A percentile compares a stretch with the other conserved stretches of the same genome.
Evolutionary conservation across 1,140 invertebrate genomes (phyloP).

Genomic region (Drosophila ambigua): DNA sequence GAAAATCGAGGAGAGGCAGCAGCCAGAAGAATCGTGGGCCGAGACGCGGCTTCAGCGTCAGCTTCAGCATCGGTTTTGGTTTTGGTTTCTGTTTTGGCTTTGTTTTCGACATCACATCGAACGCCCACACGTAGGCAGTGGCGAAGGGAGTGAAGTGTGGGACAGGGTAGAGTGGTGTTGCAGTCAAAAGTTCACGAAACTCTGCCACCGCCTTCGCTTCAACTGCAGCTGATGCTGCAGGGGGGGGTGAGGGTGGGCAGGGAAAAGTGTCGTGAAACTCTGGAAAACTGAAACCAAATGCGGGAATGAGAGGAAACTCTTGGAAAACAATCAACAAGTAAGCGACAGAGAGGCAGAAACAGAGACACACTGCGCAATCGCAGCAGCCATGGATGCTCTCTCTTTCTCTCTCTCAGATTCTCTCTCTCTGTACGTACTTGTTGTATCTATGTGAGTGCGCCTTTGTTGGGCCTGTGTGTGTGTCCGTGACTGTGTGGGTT

Average conservation of each 20-base stretch:
- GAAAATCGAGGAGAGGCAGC: slow-evolving; percentile 1
- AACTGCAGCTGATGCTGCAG: no score
- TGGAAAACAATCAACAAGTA: slow-evolving; percentile 31
- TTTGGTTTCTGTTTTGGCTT: slow-evolving; percentile 42
- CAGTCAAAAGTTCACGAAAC: slow-evolving; percentile 42
- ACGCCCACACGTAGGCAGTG: slow-evolving; percentile 57
- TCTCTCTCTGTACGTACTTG: not conserved
- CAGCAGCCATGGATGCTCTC: slow-evolving; percentile 51
- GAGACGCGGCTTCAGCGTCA: slow-evolving; percentile 51
- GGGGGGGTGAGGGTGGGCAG: no score
- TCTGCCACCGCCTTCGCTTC: not conserved
- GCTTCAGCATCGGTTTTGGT: slow-evolving; percentile 23
- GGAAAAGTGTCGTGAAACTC: slow-evolving; percentile 44
- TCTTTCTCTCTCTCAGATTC: not conserved
- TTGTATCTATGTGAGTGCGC: slow-evolving; percentile 1
- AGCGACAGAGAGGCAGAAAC: slow-evolving; percentile 12
- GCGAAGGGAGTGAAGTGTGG: slow-evolving; percentile 9
- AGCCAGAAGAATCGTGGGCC: slow-evolving; percentile 33
- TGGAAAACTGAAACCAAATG: slow-evolving; percentile 29
- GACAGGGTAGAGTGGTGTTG: slow-evolving; percentile 1
- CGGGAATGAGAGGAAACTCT: slow-evolving; percentile 11
- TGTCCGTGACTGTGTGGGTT: slow-evolving; percentile 42
- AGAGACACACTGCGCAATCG: slow-evolving; percentile 48
- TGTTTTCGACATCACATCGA: slow-evolving; percentile 57
- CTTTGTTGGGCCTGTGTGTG: slow-evolving; percentile 2